Evolutionary conservation across 2,113 vertebrate genomes (phyloP).

Genomic region (Planiliza haematocheilus): DNA sequence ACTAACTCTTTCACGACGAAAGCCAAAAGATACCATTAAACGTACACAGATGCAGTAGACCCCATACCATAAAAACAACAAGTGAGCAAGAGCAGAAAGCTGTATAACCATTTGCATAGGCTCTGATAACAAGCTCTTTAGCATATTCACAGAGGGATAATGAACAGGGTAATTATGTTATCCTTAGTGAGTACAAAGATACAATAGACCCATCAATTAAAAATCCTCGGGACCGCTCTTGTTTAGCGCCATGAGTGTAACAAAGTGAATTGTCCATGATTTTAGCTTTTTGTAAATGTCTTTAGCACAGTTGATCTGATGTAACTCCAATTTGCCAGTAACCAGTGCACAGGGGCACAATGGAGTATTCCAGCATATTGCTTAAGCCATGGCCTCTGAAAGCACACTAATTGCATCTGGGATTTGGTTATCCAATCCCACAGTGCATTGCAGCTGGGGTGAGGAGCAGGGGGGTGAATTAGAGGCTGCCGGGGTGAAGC

Average conservation of each 20-base stretch:
- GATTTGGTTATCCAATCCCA: conserved; percentile 83
- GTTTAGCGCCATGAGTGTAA: conserved; percentile 61
- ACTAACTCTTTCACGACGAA: conserved; percentile 72
- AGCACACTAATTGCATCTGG: conserved; percentile 83
- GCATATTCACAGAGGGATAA: conserved; percentile 65
- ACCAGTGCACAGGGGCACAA: conserved; percentile 67
- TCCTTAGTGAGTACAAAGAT: conserved; percentile 65
- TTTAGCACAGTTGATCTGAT: conserved; percentile 69
- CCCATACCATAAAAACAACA: conserved; percentile 29
- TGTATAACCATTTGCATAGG: conserved; percentile 42
- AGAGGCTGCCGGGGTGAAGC: conserved; percentile 79
- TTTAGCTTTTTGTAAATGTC: conserved; percentile 68
- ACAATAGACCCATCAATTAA: conserved; percentile 74
- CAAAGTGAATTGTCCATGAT: conserved; percentile 69
- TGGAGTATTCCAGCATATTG: conserved; percentile 73
- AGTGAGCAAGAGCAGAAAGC: conserved; percentile 20
- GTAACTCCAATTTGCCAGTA: conserved; percentile 69
- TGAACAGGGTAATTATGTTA: conserved; percentile 71
- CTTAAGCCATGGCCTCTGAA: conserved; percentile 80
- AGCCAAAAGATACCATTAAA: conserved; percentile 46
- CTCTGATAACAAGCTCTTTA: conserved; percentile 68
- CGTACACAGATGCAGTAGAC: conserved; percentile 38
- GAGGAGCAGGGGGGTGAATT: conserved; percentile 78
- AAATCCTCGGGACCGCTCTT: conserved; percentile 62
- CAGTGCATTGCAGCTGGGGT: conserved; percentile 74